Percentiles rank a stretch among this genome's conserved stretches.
phyloP scores from a whole-genome alignment of 1,140 invertebrate genomes.

The Drosophila elegans region DNA sequence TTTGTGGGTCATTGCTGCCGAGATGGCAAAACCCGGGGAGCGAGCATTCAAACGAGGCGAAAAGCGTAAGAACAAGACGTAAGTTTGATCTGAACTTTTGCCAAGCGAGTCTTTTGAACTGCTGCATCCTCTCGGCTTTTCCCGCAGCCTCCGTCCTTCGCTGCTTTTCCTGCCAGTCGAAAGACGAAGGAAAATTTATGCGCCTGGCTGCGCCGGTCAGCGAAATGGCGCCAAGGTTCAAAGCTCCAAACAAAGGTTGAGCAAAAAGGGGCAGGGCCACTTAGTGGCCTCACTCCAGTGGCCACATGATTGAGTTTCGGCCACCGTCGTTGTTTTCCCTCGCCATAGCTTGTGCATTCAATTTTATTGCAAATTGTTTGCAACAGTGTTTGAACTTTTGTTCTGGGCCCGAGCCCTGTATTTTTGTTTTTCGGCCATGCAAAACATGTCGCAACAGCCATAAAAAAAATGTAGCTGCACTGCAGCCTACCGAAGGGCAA shows the following conservation, averaged over 20 bases:
- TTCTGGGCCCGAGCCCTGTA: not conserved
- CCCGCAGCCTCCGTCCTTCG: not conserved
- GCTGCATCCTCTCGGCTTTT: slow-evolving; percentile 11
- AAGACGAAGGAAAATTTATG: slow-evolving; percentile 65
- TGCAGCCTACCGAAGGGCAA: slow-evolving; percentile 38
- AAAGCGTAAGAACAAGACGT: slow-evolving; percentile 42
- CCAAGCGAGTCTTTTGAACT: slow-evolving; percentile 53
- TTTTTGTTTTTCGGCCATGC: slow-evolving; percentile 58
- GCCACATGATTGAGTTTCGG: slow-evolving; percentile 63
- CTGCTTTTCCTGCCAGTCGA: slow-evolving; percentile 1
- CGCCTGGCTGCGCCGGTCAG: slow-evolving; percentile 64
- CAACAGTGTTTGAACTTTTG: slow-evolving; percentile 54
- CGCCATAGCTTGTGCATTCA: slow-evolving; percentile 47
- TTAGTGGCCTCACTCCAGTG: slow-evolving; percentile 45
- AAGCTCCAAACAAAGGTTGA: slow-evolving; percentile 52
- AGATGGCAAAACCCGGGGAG: slow-evolving; percentile 11
- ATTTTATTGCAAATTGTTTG: slow-evolving; percentile 81
- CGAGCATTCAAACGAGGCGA: slow-evolving; percentile 18
- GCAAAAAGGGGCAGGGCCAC: slow-evolving; percentile 31
- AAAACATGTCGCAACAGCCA: slow-evolving; percentile 60
- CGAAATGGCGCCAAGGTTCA: slow-evolving; percentile 80
- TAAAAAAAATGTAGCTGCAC: slow-evolving; percentile 58
- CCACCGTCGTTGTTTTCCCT: not conserved
- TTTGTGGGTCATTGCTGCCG: slow-evolving; percentile 75
- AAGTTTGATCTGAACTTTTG: slow-evolving; percentile 61